These are phyloP conservation scores for Manis pentadactyla DNA, from an alignment of 2,797 vertebrate species.

Conservation along the genomic window DNA sequence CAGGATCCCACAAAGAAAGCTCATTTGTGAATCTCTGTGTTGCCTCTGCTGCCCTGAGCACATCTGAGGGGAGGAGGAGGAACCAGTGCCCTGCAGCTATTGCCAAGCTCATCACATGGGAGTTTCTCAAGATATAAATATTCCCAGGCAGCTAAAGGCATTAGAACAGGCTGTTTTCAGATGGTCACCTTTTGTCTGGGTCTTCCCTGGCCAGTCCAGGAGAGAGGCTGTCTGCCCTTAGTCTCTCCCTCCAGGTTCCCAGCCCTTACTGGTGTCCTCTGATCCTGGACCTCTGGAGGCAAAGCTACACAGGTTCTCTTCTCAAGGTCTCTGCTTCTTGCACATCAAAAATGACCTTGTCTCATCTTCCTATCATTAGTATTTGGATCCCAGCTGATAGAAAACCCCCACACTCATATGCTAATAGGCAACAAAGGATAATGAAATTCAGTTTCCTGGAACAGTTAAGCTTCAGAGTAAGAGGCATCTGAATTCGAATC, in stretches of 20 bases:
- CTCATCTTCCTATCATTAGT: not conserved
- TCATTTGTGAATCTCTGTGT: constrained; percentile 78
- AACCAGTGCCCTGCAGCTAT: constrained; percentile 54
- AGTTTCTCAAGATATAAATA: constrained; percentile 75
- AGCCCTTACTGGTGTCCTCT: accelerated
- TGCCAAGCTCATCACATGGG: constrained; percentile 73
- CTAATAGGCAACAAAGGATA: constrained; percentile 29
- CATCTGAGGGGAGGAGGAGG: constrained; percentile 65
- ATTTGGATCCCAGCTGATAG: constrained; percentile 1
- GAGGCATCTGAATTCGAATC: constrained; percentile 38
- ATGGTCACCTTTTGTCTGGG: constrained; percentile 16
- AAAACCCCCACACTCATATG: not conserved
- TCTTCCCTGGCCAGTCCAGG: not conserved
- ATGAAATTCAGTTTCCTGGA: constrained; percentile 46
- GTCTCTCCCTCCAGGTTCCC: not conserved
- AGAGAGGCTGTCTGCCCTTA: not conserved
- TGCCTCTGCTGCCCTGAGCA: constrained; percentile 61
- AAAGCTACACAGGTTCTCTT: not conserved
- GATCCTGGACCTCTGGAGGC: not conserved
- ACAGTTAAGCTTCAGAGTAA: constrained; percentile 43
- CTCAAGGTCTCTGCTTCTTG: not conserved
- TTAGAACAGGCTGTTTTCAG: constrained; percentile 66
- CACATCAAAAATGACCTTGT: not conserved
- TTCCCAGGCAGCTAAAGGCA: constrained; percentile 63
- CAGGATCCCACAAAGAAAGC: constrained; percentile 77